phyloP scores from a whole-genome alignment of 2,888 invertebrate species.

The Prosapia bicincta region DNA sequence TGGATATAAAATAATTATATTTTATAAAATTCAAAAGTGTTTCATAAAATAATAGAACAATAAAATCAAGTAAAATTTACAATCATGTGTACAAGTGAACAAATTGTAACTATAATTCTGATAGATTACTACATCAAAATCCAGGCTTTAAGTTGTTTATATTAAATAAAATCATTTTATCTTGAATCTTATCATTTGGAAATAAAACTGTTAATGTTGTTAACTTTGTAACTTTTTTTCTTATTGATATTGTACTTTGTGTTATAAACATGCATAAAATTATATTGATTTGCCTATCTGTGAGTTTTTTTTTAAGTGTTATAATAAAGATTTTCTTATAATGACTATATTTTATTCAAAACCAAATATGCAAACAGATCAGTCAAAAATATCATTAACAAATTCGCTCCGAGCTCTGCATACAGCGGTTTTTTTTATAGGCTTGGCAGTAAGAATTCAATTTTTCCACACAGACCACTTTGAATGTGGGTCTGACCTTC shows the following conservation, averaged over 20 bases:
- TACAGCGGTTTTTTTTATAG: too few relatives aligned
- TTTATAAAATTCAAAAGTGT: too few relatives aligned
- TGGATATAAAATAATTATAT: too few relatives aligned
- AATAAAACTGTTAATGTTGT: neutral
- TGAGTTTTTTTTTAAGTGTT: too few relatives aligned
- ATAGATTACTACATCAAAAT: neutral
- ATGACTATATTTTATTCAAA: too few relatives aligned
- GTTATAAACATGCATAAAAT: neutral
- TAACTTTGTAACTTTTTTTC: neutral
- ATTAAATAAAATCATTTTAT: neutral
- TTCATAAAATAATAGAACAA: neutral
- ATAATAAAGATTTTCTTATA: too few relatives aligned
- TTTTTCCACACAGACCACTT: too few relatives aligned
- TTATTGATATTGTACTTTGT: neutral
- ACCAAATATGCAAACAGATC: too few relatives aligned
- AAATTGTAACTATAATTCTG: neutral
- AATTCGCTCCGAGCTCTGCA: too few relatives aligned
- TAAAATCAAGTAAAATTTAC: neutral
- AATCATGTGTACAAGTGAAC: neutral
- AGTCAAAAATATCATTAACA: too few relatives aligned
- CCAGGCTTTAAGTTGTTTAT: neutral
- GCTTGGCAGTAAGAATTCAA: too few relatives aligned
- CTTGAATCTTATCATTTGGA: neutral
- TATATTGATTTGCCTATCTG: neutral
- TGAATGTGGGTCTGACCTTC: too few relatives aligned